Evolutionary conservation across 2,888 invertebrate species (phyloP).

Genomic region (Xiphydria camelus): DNA sequence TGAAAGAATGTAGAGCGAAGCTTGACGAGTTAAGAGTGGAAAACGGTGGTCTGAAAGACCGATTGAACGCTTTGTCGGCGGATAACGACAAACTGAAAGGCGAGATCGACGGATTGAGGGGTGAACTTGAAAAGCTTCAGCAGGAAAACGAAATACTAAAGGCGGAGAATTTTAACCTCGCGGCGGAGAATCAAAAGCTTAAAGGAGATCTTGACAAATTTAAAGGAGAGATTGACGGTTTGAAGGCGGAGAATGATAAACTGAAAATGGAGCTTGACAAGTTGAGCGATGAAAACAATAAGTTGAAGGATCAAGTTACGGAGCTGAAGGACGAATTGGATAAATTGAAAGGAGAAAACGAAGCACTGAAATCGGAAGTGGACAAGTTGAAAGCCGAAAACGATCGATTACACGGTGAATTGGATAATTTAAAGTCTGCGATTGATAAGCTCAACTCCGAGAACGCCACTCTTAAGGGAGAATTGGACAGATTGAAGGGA

Average conservation of each 20-base stretch:
- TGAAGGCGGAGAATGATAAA: constrained; percentile 22
- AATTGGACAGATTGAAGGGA: constrained; percentile 18
- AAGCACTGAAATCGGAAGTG: constrained; percentile 17
- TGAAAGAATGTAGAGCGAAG: neutral
- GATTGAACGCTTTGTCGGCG: constrained; percentile 3
- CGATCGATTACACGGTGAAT: constrained; percentile 8
- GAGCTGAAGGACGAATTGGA: constrained; percentile 24
- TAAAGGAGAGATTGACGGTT: constrained; percentile 25
- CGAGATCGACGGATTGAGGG: neutral
- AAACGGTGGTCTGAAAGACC: neutral
- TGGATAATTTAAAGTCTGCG: constrained; percentile 15
- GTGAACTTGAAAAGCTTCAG: constrained; percentile 17
- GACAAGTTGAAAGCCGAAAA: constrained; percentile 20
- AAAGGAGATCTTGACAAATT: constrained; percentile 25
- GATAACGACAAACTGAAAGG: constrained; percentile 8
- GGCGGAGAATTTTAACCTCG: constrained; percentile 8
- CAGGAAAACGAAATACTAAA: constrained; percentile 8
- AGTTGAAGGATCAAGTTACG: constrained; percentile 19
- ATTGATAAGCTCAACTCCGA: constrained; percentile 9
- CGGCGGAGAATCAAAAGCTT: constrained; percentile 18
- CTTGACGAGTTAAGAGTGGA: neutral
- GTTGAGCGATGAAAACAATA: constrained; percentile 19
- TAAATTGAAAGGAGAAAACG: constrained; percentile 23
- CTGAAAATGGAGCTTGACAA: constrained; percentile 24
- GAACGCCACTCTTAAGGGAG: constrained; percentile 11